Evolutionary conservation across 2,797 vertebrate species (phyloP), one percentile per base, ranked within the genome.

Genomic region (Bovichtus diacanthus): DNA sequence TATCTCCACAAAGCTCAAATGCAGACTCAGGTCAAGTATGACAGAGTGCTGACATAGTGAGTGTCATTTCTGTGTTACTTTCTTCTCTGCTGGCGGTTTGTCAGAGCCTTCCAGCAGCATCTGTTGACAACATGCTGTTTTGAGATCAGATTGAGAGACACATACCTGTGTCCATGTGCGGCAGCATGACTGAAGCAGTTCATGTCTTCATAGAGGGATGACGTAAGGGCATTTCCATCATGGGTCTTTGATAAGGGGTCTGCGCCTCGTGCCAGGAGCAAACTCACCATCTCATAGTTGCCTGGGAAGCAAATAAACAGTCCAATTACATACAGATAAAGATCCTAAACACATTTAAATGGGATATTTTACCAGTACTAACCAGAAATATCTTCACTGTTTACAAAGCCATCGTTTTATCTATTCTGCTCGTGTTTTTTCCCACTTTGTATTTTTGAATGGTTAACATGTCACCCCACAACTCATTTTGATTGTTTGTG

Each of bases 141-240:
- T 43, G 23, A 56, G 34, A 58, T 73, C 16, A 31, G 1, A 46
- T 11, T 29, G n/a, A 43, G 2, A 13, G 61, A 0, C 4, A 0
- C 79, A 0, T 93, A 99, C 98, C 98, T 98, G 95, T 99, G 98
- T 72, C 98, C 98, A 0, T 99, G 98, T 9, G 98, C 97, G 0
- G 98, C 97, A 0, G 98, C 97, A 25, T 99, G 97, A 84, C 98
- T 99, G 94, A 99, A 99, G 92, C 98, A 99, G 80, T 99, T 99
- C 97, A 99, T 99, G 47, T 98, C 96, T 84, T 99, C 98, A 0
- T 98, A 97, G 5, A 99, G 96, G 0, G 97, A 97, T 0, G 97
- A 96, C 0, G 97, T 97, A 73, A 99, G 94, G 1, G 96, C 95
- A 0, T 96, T 97, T 77, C 97, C 94, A 29, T 97, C 96, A 0